Conservation (phyloP, 2,888 invertebrate genomes). For the Pelosia muscerda region DNA sequence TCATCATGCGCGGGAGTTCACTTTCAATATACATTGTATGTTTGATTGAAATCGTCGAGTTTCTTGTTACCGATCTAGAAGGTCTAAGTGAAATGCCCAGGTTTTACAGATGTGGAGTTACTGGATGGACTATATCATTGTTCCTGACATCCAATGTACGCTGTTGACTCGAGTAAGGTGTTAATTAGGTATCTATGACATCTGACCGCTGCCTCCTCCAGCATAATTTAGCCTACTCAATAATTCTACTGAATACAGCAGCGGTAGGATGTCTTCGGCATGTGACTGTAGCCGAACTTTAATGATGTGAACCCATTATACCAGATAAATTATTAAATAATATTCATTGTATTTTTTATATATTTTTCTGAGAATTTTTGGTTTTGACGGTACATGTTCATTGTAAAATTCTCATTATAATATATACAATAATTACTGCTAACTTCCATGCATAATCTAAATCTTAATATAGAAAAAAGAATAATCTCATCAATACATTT, state of each 20-base stretch:
- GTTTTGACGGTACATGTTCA: background rate
- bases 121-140: constrained; percentile 22
- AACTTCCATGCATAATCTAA: background rate
- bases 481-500: background rate
- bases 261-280: background rate
- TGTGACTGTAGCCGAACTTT: too few species aligned
- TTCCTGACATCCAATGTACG: background rate
- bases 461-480: background rate
- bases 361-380: background rate
- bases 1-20: constrained; percentile 52
- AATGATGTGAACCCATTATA: too few species aligned
- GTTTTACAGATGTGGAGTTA: constrained; percentile 34
- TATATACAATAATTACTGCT: background rate
- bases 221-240: too few species aligned
- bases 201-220: too few species aligned
- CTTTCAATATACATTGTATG: constrained; percentile 63
- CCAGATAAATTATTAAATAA: too few species aligned
- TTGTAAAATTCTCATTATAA: too few species aligned
- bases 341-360: too few species aligned
- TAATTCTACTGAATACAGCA: background rate
- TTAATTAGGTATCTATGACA: too few species aligned
- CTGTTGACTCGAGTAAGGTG: background rate
- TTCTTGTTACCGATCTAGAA: constrained; percentile 46
- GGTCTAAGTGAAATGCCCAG: constrained; percentile 54
- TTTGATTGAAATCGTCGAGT: constrained; percentile 50